Evolutionary conservation across 2,888 invertebrate species (phyloP), one percentile per base, ranked within the genome.

Genomic region (Brachyptera risi): DNA sequence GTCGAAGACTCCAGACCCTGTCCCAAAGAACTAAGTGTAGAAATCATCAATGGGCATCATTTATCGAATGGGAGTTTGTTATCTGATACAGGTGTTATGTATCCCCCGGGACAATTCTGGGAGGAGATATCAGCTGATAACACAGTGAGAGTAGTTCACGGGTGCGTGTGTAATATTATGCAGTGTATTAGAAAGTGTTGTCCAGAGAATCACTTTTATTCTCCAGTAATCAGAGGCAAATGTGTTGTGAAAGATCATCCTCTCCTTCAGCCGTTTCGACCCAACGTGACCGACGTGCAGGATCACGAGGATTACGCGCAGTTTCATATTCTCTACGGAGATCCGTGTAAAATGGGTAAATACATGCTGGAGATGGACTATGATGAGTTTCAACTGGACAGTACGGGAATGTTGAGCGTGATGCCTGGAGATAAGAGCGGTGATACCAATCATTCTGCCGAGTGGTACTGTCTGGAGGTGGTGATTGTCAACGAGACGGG

Each of bases 131-230:
- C 27, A 4, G 9, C 17, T 9, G 4, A 37, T 37, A 35, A 31
- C 24, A 13, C 17, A 24, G n/a, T n/a, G n/a, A n/a, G n/a, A n/a
- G 51, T 59, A 3, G 42, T n/a, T 17, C 24, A 75, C 1, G 76
- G 74, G 1, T 76, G 76, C 59, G 68, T 75, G 23, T 76, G 76
- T 59, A 68, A 70, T 19, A 35, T 75, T n/a, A 73, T 71, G 64
- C 63, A 71, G 1, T 76, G 76, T 61, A 67, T 76, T 2, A 72
- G 75, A 37, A 69, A 75, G 13, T 76, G 76, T 61, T 77, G 76
- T 62, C 73, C 72, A 0, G 58, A 58, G 24, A 35, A 13, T 1
- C 35, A 35, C 24, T 15, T 40, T 2, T 47, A 13, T n/a, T 4
- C 21, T n/a, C 4, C 19, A 3, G 44, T 4, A 21, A 2, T 7